A percentile compares a stretch with the other conserved stretches of the same genome.
Conservation (phyloP, 2,113 vertebrate genomes). For the Dipodomys spectabilis region DNA sequence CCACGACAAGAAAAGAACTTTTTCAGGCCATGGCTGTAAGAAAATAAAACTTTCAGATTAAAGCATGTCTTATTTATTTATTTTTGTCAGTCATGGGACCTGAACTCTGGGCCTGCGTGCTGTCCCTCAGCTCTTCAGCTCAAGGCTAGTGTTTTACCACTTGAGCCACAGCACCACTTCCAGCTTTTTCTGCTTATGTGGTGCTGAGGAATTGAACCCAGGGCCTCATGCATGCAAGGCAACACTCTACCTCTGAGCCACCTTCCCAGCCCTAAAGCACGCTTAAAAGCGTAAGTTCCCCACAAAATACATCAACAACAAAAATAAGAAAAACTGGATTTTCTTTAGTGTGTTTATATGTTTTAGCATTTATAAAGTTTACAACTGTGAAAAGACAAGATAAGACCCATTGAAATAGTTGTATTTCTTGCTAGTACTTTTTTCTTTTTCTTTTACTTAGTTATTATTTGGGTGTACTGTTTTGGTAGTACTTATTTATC, state of each 20-base stretch:
- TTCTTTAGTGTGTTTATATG: not conserved
- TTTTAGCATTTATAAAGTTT: not conserved
- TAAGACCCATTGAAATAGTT: rapidly evolving
- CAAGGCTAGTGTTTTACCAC: no score
- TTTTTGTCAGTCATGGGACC: no score
- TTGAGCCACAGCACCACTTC: no score
- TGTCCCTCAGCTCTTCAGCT: no score
- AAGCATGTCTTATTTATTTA: not conserved
- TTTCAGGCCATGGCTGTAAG: conserved; percentile 93
- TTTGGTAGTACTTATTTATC: not conserved
- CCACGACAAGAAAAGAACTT: conserved; percentile 97
- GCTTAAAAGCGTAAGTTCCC: not conserved
- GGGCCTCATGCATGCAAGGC: no score
- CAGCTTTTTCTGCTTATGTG: no score
- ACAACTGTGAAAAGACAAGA: conserved; percentile 1
- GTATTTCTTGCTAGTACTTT: not conserved
- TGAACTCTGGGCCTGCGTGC: no score
- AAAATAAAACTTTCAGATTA: conserved; percentile 31
- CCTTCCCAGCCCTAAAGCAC: not conserved
- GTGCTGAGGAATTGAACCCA: no score
- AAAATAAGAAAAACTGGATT: not conserved
- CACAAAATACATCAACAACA: not conserved
- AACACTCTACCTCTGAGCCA: no score
- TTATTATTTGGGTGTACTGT: not conserved
- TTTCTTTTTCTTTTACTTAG: not conserved